Percentiles rank a stretch among this genome's conserved stretches.
Evolutionary conservation across 1,140 invertebrate genomes (phyloP).

Genomic region (Lasaia peninsularis): DNA sequence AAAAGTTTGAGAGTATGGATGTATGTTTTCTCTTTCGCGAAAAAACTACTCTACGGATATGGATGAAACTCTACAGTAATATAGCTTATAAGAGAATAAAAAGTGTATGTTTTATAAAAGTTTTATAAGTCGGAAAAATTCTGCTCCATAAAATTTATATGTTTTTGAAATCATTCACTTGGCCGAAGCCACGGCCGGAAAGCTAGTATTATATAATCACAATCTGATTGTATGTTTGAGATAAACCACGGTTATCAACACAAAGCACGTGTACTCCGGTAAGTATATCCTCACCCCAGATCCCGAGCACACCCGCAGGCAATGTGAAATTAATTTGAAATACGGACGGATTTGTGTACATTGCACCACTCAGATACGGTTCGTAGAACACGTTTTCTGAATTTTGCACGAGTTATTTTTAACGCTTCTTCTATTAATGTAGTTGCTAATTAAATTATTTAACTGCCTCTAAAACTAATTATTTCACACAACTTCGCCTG

Average conservation of each 20-base stretch:
- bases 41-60: no score
- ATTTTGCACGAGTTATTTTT: constrained; percentile 14
- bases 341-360: constrained; percentile 55
- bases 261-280: constrained; percentile 40
- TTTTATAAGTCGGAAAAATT: no score
- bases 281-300: constrained; percentile 2
- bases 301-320: constrained; percentile 34
- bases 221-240: constrained; percentile 23
- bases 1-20: no score
- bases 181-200: no score
- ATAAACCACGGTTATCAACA: constrained; percentile 38
- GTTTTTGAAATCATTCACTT: no score
- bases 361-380: constrained; percentile 21
- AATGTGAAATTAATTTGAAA: constrained; percentile 72
- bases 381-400: constrained; percentile 9
- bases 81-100: no score
- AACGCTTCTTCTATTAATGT: constrained; percentile 4
- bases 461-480: no score
- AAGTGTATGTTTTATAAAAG: no score
- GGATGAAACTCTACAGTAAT: no score
- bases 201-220: background rate
- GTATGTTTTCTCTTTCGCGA: no score
- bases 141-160: no score
- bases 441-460: constrained; percentile 6
- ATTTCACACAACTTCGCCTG: no score